phyloP scores from a whole-genome alignment of 2,797 vertebrate species.

The Loriculus beryllinus region DNA sequence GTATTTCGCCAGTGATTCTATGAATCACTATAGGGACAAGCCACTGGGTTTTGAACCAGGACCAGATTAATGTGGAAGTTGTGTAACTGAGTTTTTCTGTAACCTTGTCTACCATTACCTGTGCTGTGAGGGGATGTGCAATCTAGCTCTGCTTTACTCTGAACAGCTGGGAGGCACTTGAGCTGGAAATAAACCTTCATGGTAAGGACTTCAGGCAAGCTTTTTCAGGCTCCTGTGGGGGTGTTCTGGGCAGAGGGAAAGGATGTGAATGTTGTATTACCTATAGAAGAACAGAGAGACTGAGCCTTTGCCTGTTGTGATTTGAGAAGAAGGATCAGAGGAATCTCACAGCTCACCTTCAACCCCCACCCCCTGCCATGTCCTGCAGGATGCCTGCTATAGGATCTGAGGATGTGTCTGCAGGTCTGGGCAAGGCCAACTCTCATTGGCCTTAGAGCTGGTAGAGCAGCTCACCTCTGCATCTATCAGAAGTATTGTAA shows the following conservation, averaged over 20 bases:
- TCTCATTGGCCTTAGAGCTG: background rate
- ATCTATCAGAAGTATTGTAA: background rate
- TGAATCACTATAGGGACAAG: background rate
- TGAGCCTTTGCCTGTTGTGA: accelerated
- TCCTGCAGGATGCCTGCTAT: background rate
- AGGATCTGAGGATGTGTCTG: background rate
- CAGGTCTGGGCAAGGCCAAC: background rate
- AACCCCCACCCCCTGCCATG: accelerated
- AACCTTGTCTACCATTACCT: background rate
- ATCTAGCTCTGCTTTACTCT: background rate
- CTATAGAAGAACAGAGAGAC: background rate
- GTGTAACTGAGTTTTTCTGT: background rate
- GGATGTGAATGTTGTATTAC: background rate
- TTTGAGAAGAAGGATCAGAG: background rate
- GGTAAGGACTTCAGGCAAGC: background rate
- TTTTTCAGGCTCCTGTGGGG: background rate
- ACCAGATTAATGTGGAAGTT: background rate
- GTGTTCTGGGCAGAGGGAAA: background rate
- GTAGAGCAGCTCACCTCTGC: background rate
- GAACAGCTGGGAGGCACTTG: background rate
- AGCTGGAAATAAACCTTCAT: background rate
- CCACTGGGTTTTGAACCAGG: accelerated
- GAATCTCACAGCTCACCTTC: background rate
- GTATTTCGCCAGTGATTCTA: background rate
- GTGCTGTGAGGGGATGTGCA: too few species aligned